These are phyloP conservation scores for Numida meleagris DNA, from an alignment of 2,113 vertebrate species.

Conservation along the genomic window DNA sequence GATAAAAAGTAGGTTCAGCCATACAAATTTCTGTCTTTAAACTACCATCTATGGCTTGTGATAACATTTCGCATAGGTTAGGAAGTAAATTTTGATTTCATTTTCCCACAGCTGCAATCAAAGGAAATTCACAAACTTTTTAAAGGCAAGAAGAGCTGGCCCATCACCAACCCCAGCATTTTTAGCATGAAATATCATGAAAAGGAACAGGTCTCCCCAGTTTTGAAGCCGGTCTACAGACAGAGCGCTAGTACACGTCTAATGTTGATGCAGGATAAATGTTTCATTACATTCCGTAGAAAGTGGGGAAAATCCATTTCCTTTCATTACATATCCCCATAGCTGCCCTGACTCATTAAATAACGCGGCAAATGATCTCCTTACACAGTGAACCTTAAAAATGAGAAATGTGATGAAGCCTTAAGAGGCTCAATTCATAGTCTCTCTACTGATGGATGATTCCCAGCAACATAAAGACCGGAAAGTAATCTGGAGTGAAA, in stretches of 20 bases:
- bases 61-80: not conserved
- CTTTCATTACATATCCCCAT: not conserved
- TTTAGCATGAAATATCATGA: not conserved
- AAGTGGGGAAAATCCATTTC: not conserved
- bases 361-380: not conserved
- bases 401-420: not conserved
- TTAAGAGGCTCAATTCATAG: not conserved
- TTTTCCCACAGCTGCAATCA: not conserved
- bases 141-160: not conserved
- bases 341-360: not conserved
- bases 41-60: not conserved
- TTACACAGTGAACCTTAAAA: not conserved
- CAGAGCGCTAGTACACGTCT: not conserved
- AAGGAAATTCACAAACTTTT: not conserved
- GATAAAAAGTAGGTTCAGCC: not conserved
- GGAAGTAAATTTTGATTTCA: not conserved
- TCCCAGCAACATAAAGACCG: not conserved
- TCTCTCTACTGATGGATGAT: not conserved
- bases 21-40: not conserved
- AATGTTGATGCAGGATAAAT: slow-evolving; percentile 1
- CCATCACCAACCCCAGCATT: not conserved
- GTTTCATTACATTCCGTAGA: not conserved
- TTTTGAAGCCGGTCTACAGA: not conserved
- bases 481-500: not conserved
- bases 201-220: not conserved